Conservation (phyloP, 2,797 vertebrate genomes). For the Alca torda region DNA sequence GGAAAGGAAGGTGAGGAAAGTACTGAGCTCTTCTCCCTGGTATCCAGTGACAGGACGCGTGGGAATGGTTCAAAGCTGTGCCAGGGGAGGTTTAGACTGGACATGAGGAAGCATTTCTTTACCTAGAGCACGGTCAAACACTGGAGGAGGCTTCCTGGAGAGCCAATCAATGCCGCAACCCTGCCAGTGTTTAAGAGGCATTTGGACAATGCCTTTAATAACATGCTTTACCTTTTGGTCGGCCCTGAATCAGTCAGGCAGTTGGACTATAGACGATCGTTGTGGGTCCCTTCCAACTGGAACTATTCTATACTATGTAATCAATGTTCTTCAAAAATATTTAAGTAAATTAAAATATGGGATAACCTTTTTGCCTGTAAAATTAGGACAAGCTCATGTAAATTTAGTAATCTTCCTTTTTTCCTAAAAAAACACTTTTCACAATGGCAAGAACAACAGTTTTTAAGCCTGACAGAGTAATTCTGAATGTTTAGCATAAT, state of each 20-base stretch:
- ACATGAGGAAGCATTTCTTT: not conserved
- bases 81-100: not conserved
- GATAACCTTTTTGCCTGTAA: not conserved
- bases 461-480: not conserved
- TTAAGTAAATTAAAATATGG: not conserved
- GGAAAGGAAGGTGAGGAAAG: not conserved
- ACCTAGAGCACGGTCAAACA: accelerated
- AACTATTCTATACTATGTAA: not conserved
- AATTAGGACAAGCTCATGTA: not conserved
- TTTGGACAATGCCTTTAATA: not conserved
- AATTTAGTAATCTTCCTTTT: not conserved
- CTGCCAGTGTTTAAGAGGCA: not conserved
- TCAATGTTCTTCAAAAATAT: not conserved
- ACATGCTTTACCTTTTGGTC: not conserved
- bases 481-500: not conserved
- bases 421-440: not conserved
- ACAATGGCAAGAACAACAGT: not conserved
- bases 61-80: not conserved
- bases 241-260: not conserved
- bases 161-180: too few relatives aligned
- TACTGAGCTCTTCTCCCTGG: too few relatives aligned
- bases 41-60: accelerated
- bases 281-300: not conserved
- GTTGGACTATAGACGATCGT: not conserved
- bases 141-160: not conserved